Evolutionary conservation across 2,113 vertebrate species (phyloP).

Genomic region (Setophaga coronata): DNA sequence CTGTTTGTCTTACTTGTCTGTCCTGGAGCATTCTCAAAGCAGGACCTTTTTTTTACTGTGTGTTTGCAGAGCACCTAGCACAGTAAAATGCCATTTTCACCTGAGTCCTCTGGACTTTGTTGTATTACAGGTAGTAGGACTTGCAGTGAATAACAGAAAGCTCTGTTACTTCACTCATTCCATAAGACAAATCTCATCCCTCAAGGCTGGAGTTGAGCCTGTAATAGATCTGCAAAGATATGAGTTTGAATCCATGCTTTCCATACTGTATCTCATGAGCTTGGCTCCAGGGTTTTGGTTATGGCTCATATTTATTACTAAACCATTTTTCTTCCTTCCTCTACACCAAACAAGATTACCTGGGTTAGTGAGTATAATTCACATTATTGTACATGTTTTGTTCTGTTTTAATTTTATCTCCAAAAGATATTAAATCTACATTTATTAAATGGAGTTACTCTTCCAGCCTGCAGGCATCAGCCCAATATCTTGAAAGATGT

Average conservation of each 20-base stretch:
- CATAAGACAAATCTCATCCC: not conserved
- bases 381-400: slow-evolving; percentile 32
- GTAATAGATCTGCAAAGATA: not conserved
- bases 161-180: not conserved
- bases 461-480: slow-evolving; percentile 45
- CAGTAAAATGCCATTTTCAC: not conserved
- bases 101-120: not conserved
- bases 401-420: slow-evolving; percentile 70
- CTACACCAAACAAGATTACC: slow-evolving; percentile 54
- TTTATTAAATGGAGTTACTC: slow-evolving; percentile 72
- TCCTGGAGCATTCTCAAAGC: not conserved
- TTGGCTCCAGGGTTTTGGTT: slow-evolving; percentile 29
- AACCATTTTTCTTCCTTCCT: slow-evolving; percentile 26
- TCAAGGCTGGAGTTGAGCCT: not conserved
- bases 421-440: slow-evolving; percentile 66
- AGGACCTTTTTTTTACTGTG: not conserved
- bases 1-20: not conserved
- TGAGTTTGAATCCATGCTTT: slow-evolving; percentile 16
- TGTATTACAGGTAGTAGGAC: not conserved
- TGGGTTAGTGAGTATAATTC: slow-evolving; percentile 30
- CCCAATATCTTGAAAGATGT: slow-evolving; percentile 65
- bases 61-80: not conserved
- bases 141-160: not conserved
- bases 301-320: slow-evolving; percentile 11
- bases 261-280: not conserved